Evolutionary conservation across 2,113 vertebrate genomes (phyloP).

Genomic region (Hydropotes inermis): DNA sequence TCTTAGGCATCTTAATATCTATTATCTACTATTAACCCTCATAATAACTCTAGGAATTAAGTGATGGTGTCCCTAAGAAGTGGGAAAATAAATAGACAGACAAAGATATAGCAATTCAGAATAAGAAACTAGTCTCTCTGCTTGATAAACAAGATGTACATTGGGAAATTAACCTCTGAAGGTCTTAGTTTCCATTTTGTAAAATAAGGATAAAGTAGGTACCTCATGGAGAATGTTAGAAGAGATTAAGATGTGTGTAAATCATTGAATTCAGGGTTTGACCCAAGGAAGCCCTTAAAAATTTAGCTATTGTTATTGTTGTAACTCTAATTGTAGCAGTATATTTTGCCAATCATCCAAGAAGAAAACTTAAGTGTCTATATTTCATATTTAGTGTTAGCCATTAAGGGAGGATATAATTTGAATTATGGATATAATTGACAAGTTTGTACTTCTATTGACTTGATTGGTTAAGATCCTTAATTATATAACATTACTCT

Average conservation of each 20-base stretch:
- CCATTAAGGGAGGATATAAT: slow-evolving; percentile 33
- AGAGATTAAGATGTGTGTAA: neutral
- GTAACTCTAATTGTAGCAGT: slow-evolving; percentile 15
- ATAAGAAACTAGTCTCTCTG: neutral
- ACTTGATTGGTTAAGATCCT: slow-evolving; percentile 35
- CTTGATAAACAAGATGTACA: neutral
- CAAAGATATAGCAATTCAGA: neutral
- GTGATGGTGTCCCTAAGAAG: neutral
- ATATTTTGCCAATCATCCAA: slow-evolving; percentile 31
- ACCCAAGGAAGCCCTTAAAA: neutral
- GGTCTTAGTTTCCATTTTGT: neutral
- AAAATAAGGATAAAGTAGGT: neutral
- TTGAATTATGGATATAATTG: slow-evolving; percentile 48
- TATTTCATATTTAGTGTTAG: slow-evolving; percentile 36
- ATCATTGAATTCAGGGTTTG: neutral
- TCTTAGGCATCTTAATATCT: neutral
- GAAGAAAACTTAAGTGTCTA: slow-evolving; percentile 18
- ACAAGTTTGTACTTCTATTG: slow-evolving; percentile 29
- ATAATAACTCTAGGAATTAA: neutral
- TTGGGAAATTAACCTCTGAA: neutral
- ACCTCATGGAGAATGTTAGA: neutral
- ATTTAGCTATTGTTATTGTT: neutral
- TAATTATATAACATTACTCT: slow-evolving; percentile 25
- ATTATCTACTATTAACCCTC: neutral
- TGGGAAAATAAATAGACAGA: neutral